A percentile compares a stretch with the other conserved stretches of the same genome.
These are phyloP conservation scores for Oscarella lobularis DNA, from an alignment of 37 sponge, comb jelly and placozoan species.

Conservation along the genomic window DNA sequence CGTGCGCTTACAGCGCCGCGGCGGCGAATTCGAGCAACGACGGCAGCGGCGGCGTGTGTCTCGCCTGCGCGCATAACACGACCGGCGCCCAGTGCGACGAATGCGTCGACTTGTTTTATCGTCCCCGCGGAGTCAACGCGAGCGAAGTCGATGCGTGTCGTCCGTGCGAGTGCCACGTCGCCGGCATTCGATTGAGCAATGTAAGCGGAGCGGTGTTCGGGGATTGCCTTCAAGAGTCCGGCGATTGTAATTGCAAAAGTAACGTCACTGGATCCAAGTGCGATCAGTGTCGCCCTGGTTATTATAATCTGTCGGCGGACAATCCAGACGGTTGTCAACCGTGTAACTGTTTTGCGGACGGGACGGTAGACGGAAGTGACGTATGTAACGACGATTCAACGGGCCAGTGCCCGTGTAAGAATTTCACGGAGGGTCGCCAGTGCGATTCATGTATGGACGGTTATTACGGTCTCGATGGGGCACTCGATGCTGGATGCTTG, in stretches of 20 bases:
- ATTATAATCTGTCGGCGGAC: background rate
- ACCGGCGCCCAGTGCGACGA: background rate
- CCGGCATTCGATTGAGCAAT: background rate
- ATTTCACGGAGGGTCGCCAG: background rate
- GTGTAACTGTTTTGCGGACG: background rate
- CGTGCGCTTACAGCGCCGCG: background rate
- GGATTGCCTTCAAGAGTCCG: background rate
- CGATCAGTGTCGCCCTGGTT: background rate
- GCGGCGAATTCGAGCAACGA: background rate
- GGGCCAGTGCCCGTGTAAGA: conserved; percentile 1
- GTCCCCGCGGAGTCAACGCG: background rate
- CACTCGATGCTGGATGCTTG: background rate
- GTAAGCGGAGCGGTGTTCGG: background rate
- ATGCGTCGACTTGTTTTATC: background rate
- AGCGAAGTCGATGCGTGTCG: background rate
- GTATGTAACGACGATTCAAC: background rate
- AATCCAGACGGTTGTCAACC: background rate
- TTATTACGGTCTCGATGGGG: background rate
- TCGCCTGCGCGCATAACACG: background rate
- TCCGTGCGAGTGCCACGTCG: background rate
- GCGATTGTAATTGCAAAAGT: background rate
- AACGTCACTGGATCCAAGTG: background rate
- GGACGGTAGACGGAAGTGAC: background rate
- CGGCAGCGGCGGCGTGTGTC: background rate
- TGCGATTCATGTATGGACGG: background rate